These are phyloP conservation scores for Drosophila quadrilineata DNA, from an alignment of 1,140 invertebrate genomes.

Conservation along the genomic window DNA sequence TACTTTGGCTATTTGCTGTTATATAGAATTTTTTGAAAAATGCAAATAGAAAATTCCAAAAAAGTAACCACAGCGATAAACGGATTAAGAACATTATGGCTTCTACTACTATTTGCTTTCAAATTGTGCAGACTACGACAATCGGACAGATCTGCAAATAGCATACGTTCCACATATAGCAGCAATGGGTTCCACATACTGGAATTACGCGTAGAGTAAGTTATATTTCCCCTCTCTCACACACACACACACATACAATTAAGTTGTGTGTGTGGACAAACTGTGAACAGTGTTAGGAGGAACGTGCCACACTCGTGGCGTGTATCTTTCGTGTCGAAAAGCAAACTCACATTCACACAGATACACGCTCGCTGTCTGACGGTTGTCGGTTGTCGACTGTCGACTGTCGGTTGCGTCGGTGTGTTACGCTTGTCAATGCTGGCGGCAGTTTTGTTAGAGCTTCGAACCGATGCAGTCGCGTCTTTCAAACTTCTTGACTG, in stretches of 20 bases:
- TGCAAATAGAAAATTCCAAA: conserved; percentile 21
- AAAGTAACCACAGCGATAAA: conserved; percentile 23
- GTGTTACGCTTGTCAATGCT: conserved; percentile 34
- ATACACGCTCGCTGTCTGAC: conserved; percentile 18
- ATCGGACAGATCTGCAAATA: too few species aligned
- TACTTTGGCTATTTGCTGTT: conserved; percentile 21
- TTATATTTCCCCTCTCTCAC: conserved; percentile 26
- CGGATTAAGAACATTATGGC: conserved; percentile 27
- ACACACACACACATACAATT: background rate
- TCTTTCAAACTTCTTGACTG: background rate
- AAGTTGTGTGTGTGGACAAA: too few species aligned
- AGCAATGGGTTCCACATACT: conserved; percentile 35
- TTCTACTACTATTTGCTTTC: conserved; percentile 1
- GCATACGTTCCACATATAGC: background rate
- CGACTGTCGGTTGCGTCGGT: too few species aligned
- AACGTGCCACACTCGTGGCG: conserved; percentile 2
- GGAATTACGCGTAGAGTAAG: conserved; percentile 30
- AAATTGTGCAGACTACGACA: background rate
- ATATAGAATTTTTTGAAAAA: conserved; percentile 16
- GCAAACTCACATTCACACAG: conserved; percentile 9
- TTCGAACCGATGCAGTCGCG: conserved; percentile 38
- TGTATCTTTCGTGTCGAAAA: conserved; percentile 31
- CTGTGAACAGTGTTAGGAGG: too few species aligned
- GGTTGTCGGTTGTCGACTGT: too few species aligned
- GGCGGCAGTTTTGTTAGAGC: conserved; percentile 42